Conservation (phyloP, 1,140 invertebrate species). For the Eriosoma lanigerum region DNA sequence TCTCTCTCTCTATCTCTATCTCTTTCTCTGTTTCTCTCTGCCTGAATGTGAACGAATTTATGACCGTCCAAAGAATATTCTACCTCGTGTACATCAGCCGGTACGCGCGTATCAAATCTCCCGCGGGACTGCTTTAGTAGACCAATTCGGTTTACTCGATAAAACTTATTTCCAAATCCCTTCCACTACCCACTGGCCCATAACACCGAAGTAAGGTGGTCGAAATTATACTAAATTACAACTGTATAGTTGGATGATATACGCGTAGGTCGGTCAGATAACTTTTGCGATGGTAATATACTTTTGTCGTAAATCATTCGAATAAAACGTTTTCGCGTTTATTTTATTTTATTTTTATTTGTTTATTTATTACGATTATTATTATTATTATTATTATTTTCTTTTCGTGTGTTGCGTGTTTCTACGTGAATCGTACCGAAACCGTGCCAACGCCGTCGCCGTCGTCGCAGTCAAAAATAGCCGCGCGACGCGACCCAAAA, state of each 20-base stretch:
- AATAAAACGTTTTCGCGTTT: background rate
- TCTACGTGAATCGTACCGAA: slow-evolving; percentile 23
- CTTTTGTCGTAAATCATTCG: background rate
- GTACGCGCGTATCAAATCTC: background rate
- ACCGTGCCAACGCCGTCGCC: slow-evolving; percentile 17
- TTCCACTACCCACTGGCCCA: background rate
- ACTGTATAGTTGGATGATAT: background rate
- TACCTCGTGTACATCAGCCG: no score
- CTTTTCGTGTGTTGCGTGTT: background rate
- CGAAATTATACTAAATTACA: background rate
- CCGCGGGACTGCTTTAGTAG: slow-evolving; percentile 5
- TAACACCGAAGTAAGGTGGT: background rate
- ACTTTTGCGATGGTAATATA: background rate
- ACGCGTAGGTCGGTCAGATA: background rate
- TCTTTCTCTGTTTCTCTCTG: no score
- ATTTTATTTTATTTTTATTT: background rate
- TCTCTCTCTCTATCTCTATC: no score
- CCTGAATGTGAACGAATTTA: no score
- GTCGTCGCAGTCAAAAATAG: slow-evolving; percentile 19
- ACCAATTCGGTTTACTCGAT: background rate
- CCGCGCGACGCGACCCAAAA: slow-evolving; percentile 5
- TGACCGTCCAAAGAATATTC: no score
- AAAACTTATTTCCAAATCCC: slow-evolving; percentile 7
- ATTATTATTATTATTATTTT: slow-evolving; percentile 13
- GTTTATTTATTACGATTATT: slow-evolving; percentile 16